phyloP scores from a whole-genome alignment of 1,140 invertebrate species.

The Aphaenogaster rudis region DNA sequence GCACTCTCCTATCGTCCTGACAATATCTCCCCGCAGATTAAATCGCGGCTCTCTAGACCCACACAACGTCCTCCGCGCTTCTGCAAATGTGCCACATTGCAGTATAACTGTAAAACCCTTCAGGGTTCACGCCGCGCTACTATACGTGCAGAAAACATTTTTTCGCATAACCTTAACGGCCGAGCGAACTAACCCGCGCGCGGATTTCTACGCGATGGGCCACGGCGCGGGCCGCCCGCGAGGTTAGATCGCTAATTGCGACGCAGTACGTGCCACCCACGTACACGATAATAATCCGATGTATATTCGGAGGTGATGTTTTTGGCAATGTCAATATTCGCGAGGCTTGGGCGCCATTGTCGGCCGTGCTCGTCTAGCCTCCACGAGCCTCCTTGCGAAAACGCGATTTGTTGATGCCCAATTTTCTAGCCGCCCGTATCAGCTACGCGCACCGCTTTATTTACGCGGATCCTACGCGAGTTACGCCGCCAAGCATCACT shows the following conservation, averaged over 20 bases:
- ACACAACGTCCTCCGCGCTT: constrained; percentile 85
- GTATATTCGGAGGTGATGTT: constrained; percentile 81
- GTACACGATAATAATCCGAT: constrained; percentile 74
- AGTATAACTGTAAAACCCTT: constrained; percentile 88
- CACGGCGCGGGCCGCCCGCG: constrained; percentile 56
- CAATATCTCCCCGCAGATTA: constrained; percentile 73
- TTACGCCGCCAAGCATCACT: constrained; percentile 56
- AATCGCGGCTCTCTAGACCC: constrained; percentile 80
- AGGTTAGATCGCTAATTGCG: constrained; percentile 82
- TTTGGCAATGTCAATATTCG: constrained; percentile 83
- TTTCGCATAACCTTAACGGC: constrained; percentile 84
- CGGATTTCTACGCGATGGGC: constrained; percentile 66
- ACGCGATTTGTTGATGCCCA: constrained; percentile 77
- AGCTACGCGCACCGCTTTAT: constrained; percentile 65
- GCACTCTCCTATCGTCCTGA: constrained; percentile 72
- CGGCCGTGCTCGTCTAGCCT: constrained; percentile 77
- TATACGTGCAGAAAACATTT: constrained; percentile 86
- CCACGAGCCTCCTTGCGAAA: constrained; percentile 77
- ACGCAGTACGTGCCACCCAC: constrained; percentile 79
- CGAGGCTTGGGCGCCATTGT: constrained; percentile 84
- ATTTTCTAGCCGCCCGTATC: constrained; percentile 73
- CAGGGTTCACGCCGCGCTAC: constrained; percentile 86
- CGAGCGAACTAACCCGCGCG: constrained; percentile 45
- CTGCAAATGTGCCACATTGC: constrained; percentile 87
- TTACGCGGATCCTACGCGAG: constrained; percentile 62